These are phyloP conservation scores for Cheilosia scutellata DNA, from an alignment of 2,888 invertebrate species.

Conservation along the genomic window DNA sequence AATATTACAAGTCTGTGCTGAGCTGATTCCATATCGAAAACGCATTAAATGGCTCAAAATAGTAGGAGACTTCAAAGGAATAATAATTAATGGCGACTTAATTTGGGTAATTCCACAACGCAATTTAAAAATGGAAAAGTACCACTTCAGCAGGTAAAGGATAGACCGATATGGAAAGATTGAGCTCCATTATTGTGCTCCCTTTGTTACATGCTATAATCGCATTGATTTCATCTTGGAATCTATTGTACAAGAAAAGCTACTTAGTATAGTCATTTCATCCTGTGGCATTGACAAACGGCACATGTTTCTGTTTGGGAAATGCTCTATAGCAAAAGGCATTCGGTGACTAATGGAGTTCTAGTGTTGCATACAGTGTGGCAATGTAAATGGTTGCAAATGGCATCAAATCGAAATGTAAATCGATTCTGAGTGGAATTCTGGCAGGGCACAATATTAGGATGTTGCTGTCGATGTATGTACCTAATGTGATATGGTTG, in stretches of 20 bases:
- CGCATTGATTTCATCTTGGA: slow-evolving; percentile 44
- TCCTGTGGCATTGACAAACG: slow-evolving; percentile 48
- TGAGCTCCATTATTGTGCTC: slow-evolving; percentile 15
- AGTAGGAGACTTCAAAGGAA: slow-evolving; percentile 5
- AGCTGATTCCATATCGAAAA: no score
- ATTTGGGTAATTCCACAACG: slow-evolving; percentile 38
- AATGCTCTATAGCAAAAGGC: slow-evolving; percentile 32
- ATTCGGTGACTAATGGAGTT: slow-evolving; percentile 73
- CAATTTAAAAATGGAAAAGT: background rate
- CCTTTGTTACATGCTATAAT: slow-evolving; percentile 43
- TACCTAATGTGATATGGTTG: background rate
- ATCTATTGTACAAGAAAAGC: slow-evolving; percentile 69
- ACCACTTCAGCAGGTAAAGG: no score
- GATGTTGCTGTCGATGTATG: background rate
- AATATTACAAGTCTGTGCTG: no score
- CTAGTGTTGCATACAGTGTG: slow-evolving; percentile 67
- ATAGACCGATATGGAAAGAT: background rate
- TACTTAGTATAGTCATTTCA: slow-evolving; percentile 62
- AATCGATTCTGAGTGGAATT: slow-evolving; percentile 53
- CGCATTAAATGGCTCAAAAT: no score
- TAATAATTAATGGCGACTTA: slow-evolving; percentile 11
- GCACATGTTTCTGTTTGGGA: slow-evolving; percentile 23
- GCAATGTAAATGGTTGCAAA: slow-evolving; percentile 65
- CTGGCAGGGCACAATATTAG: background rate
- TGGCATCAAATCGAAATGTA: slow-evolving; percentile 62